Percentiles rank a stretch among this genome's conserved stretches.
Evolutionary conservation across 2,797 vertebrate species (phyloP).

Genomic region (Remorina albescens): DNA sequence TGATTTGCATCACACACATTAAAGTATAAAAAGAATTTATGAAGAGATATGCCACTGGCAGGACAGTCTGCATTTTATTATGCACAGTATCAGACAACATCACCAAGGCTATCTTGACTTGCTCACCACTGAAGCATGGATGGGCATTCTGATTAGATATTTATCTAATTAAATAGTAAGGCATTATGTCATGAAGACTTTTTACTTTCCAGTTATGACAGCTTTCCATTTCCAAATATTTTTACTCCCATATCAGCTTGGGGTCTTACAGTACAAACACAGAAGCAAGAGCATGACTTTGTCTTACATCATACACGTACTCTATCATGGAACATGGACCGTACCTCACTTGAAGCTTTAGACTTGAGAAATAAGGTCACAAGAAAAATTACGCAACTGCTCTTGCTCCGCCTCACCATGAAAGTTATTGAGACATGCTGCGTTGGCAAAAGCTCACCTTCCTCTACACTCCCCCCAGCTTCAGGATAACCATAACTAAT

Average conservation of each 20-base stretch:
- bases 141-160: neutral
- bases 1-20: neutral
- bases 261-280: neutral
- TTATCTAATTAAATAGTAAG: neutral
- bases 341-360: slow-evolving; percentile 54
- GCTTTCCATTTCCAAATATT: neutral
- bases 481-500: slow-evolving; percentile 27
- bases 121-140: neutral
- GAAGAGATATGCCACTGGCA: too few species aligned
- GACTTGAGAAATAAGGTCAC: slow-evolving; percentile 60
- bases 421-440: slow-evolving; percentile 34
- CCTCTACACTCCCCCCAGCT: slow-evolving; percentile 19
- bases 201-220: neutral
- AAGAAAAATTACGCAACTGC: slow-evolving; percentile 56
- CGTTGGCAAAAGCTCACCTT: slow-evolving; percentile 30
- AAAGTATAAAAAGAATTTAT: neutral
- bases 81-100: neutral
- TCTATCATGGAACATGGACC: slow-evolving; percentile 36
- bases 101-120: neutral
- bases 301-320: slow-evolving; percentile 56
- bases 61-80: neutral
- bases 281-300: slow-evolving; percentile 36
- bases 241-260: neutral
- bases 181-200: neutral
- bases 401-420: slow-evolving; percentile 25